phyloP scores from a whole-genome alignment of 1,140 invertebrate genomes.

The Thalassaphorura encarpata region DNA sequence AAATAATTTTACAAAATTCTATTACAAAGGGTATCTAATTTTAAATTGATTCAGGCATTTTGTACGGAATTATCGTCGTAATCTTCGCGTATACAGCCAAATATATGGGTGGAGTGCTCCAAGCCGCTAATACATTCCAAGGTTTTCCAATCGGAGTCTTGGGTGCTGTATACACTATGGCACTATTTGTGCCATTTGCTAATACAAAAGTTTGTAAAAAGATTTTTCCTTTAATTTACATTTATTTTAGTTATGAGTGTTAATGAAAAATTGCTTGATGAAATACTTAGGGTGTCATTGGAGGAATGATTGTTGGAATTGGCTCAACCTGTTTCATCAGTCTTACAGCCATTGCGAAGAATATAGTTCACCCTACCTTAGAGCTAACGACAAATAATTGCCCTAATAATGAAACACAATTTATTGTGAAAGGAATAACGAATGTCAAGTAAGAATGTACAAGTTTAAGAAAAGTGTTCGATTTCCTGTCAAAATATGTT shows the following conservation, averaged over 20 bases:
- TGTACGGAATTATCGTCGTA: conserved; percentile 29
- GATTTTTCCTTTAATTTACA: too few relatives aligned
- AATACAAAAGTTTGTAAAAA: too few relatives aligned
- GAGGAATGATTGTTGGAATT: too few relatives aligned
- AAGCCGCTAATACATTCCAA: too few relatives aligned
- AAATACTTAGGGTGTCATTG: too few relatives aligned
- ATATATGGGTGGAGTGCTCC: conserved; percentile 17
- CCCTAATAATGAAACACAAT: background rate
- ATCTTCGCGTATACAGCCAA: conserved; percentile 21
- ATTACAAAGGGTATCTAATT: background rate
- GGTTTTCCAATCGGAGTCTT: too few relatives aligned
- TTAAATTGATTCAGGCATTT: conserved; percentile 6
- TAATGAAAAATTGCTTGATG: too few relatives aligned
- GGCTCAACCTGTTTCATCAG: too few relatives aligned
- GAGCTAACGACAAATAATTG: background rate
- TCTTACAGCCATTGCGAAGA: background rate
- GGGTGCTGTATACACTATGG: too few relatives aligned
- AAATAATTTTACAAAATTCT: background rate
- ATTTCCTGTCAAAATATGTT: background rate
- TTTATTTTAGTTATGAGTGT: too few relatives aligned
- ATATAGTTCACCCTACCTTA: background rate
- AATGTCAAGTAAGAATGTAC: background rate
- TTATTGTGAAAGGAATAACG: background rate
- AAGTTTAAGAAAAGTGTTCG: background rate
- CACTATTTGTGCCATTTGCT: too few relatives aligned